These are phyloP conservation scores for Hiodon alosoides DNA, from an alignment of 2,113 vertebrate genomes.

Conservation along the genomic window DNA sequence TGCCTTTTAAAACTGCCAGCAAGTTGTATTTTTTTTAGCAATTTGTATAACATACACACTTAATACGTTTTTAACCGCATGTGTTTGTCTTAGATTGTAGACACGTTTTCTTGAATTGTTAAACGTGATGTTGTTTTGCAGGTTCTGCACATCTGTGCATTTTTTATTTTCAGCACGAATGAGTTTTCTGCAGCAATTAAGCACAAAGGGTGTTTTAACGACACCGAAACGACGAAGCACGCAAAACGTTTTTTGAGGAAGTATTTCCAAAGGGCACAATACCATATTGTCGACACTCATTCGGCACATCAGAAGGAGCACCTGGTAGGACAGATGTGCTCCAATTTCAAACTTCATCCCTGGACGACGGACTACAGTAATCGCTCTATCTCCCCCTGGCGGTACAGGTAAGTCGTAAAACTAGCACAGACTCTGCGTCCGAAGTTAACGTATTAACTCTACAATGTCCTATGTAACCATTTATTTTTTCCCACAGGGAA, in stretches of 20 bases:
- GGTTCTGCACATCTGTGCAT: neutral
- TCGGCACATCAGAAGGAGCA: neutral
- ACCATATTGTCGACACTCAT: neutral
- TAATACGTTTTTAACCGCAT: neutral
- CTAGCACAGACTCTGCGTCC: neutral
- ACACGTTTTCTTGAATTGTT: too few species aligned
- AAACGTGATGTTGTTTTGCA: neutral
- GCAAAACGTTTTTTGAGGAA: conserved; percentile 13
- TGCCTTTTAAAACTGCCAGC: too few species aligned
- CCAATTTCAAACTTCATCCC: conserved; percentile 22
- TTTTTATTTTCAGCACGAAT: neutral
- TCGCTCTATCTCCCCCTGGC: conserved; percentile 81
- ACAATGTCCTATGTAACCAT: neutral
- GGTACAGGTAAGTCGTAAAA: conserved; percentile 48
- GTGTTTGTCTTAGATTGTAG: neutral
- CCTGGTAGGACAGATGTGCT: conserved; percentile 39
- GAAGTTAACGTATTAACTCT: too few species aligned
- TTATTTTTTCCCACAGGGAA: neutral
- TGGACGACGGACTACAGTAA: conserved; percentile 23
- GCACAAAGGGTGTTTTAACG: conserved; percentile 31
- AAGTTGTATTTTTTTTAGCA: too few species aligned
- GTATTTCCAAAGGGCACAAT: neutral
- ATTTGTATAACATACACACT: too few species aligned
- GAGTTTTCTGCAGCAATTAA: neutral
- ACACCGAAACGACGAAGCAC: neutral